Percentiles rank a stretch among this genome's conserved stretches.
phyloP scores from a whole-genome alignment of 2,113 vertebrate species.

The Argyrosomus japonicus region DNA sequence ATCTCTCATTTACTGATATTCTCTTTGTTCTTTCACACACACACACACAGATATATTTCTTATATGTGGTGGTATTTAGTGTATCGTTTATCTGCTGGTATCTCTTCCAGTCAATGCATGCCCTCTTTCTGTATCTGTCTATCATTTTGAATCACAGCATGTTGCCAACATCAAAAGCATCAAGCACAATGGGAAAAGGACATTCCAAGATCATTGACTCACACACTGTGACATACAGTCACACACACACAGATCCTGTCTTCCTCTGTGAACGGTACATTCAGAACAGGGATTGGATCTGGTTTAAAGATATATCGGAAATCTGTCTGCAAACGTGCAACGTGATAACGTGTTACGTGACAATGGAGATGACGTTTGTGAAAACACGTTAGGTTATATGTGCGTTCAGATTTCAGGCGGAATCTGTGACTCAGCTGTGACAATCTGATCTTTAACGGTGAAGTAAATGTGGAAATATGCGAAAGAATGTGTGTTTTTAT shows the following conservation, averaged over 20 bases:
- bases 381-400: constrained; percentile 15
- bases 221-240: constrained; percentile 10
- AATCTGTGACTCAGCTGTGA: constrained; percentile 9
- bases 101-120: constrained; percentile 5
- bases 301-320: background rate
- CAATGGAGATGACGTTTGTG: background rate
- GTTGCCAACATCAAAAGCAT: constrained; percentile 48
- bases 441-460: constrained; percentile 13
- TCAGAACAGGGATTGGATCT: constrained; percentile 19
- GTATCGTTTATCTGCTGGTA: background rate
- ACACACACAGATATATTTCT: constrained; percentile 2
- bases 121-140: constrained; percentile 35
- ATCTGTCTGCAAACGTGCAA: background rate
- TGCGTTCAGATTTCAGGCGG: background rate
- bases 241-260: background rate
- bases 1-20: constrained; percentile 7
- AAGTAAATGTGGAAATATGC: constrained; percentile 7
- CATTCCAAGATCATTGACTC: constrained; percentile 54
- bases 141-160: constrained; percentile 42
- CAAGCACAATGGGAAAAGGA: constrained; percentile 35
- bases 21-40: background rate
- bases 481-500: background rate
- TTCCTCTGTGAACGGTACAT: background rate
- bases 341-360: constrained; percentile 25
- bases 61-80: constrained; percentile 1